Evolutionary conservation across 2,888 invertebrate genomes (phyloP).

Genomic region (Microplitis deprimator): DNA sequence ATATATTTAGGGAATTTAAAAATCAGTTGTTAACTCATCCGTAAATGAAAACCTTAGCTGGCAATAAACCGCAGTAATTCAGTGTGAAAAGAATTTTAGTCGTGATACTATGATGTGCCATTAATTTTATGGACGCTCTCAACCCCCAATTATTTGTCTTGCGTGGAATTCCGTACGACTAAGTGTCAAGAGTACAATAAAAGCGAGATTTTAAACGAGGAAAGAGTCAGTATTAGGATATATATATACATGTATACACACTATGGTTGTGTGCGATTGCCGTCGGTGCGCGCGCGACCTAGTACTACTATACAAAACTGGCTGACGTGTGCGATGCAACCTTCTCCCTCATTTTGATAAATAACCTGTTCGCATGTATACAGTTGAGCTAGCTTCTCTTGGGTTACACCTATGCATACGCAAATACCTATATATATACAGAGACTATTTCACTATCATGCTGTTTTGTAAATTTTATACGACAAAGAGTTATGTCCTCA

Average conservation of each 20-base stretch:
- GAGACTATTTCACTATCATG: slow-evolving; percentile 61
- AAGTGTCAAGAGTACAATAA: slow-evolving; percentile 30
- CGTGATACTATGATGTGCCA: slow-evolving; percentile 36
- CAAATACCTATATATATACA: slow-evolving; percentile 48
- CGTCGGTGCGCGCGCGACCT: slow-evolving; percentile 34
- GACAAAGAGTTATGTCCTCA: slow-evolving; percentile 51
- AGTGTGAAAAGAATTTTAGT: slow-evolving; percentile 34
- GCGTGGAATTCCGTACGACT: slow-evolving; percentile 26
- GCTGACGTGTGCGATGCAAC: slow-evolving; percentile 42
- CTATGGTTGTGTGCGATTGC: slow-evolving; percentile 5
- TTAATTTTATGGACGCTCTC: slow-evolving; percentile 29
- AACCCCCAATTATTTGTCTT: slow-evolving; percentile 35
- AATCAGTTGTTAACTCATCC: slow-evolving; percentile 21
- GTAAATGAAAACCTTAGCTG: slow-evolving; percentile 24
- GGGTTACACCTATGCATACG: slow-evolving; percentile 46
- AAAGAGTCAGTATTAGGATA: not conserved
- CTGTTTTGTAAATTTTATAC: slow-evolving; percentile 65
- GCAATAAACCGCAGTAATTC: slow-evolving; percentile 32
- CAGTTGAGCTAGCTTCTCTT: slow-evolving; percentile 47
- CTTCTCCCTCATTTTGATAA: slow-evolving; percentile 65
- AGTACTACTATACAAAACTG: slow-evolving; percentile 21
- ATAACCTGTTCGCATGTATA: slow-evolving; percentile 69
- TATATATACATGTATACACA: not conserved
- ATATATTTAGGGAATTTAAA: not conserved
- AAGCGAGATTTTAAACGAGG: slow-evolving; percentile 16